A percentile compares a stretch with the other conserved stretches of the same genome.
Evolutionary conservation across 2,888 invertebrate species (phyloP).

Genomic region (Rhodophaea formosa): DNA sequence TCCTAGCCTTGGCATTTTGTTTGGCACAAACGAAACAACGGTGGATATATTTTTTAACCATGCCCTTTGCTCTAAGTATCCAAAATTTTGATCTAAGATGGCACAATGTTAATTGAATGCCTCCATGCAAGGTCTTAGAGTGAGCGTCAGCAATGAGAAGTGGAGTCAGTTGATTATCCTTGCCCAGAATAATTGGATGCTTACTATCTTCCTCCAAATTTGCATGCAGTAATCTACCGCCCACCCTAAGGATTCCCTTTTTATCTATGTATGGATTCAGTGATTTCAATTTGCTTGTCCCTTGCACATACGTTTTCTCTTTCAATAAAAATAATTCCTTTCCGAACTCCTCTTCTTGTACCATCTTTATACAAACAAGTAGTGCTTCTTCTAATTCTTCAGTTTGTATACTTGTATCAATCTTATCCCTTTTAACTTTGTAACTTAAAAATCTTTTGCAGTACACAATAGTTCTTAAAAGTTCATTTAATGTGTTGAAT

Average conservation of each 20-base stretch:
- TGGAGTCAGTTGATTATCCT: neutral
- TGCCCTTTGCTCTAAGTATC: neutral
- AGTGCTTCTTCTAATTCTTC: neutral
- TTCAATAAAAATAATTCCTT: neutral
- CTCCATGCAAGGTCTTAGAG: neutral
- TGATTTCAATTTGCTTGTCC: neutral
- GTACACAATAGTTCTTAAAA: no score
- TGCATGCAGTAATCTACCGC: neutral
- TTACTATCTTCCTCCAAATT: neutral
- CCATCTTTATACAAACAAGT: neutral
- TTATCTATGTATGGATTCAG: neutral
- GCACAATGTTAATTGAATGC: neutral
- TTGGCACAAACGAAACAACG: neutral
- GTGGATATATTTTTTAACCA: neutral
- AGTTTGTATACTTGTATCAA: neutral
- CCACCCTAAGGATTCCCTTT: neutral
- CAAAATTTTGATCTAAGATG: no score
- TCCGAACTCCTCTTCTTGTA: neutral
- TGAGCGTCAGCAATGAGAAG: neutral
- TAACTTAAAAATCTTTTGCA: neutral
- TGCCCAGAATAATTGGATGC: neutral
- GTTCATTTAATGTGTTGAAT: no score
- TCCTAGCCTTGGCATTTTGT: neutral
- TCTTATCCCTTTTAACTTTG: neutral
- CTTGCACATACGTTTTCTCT: neutral